A percentile compares a stretch with the other conserved stretches of the same genome.
These are phyloP conservation scores for Peromyscus nudipes DNA, from an alignment of 2,797 vertebrate species.

Conservation along the genomic window DNA sequence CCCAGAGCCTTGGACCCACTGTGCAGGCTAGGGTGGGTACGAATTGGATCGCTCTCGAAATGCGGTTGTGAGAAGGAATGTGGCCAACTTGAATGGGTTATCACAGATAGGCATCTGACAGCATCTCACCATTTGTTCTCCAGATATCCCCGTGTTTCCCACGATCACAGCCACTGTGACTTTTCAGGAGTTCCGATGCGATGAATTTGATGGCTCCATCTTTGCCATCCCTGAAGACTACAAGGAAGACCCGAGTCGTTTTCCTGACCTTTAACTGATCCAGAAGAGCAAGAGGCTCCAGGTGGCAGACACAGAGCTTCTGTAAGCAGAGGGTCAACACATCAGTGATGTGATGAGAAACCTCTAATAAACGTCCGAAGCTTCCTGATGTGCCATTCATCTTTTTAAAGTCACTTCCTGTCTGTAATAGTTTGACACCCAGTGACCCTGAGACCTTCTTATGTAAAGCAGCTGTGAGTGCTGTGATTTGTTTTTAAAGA, in stretches of 20 bases:
- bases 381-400: slow-evolving; percentile 81
- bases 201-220: slow-evolving; percentile 95
- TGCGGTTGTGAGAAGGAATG: not conserved
- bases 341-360: slow-evolving; percentile 61
- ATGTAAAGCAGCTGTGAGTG: slow-evolving; percentile 84
- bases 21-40: not conserved
- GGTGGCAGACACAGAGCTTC: slow-evolving; percentile 77
- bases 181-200: slow-evolving; percentile 98
- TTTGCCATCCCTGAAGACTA: slow-evolving; percentile 98
- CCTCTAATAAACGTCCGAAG: slow-evolving; percentile 71
- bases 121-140: slow-evolving; percentile 47
- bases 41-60: not conserved
- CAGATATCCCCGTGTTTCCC: slow-evolving; percentile 98
- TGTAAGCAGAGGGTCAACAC: slow-evolving; percentile 76
- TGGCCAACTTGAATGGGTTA: not conserved
- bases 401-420: slow-evolving; percentile 79
- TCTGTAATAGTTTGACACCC: slow-evolving; percentile 77
- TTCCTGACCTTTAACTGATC: slow-evolving; percentile 95
- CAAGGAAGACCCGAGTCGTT: slow-evolving; percentile 98
- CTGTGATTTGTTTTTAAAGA: slow-evolving; percentile 86
- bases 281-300: slow-evolving; percentile 36
- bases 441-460: slow-evolving; percentile 83
- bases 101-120: not conserved
- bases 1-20: not conserved
- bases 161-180: slow-evolving; percentile 99